Evolutionary conservation across 2,113 vertebrate species (phyloP).

Genomic region (Bubo bubo): DNA sequence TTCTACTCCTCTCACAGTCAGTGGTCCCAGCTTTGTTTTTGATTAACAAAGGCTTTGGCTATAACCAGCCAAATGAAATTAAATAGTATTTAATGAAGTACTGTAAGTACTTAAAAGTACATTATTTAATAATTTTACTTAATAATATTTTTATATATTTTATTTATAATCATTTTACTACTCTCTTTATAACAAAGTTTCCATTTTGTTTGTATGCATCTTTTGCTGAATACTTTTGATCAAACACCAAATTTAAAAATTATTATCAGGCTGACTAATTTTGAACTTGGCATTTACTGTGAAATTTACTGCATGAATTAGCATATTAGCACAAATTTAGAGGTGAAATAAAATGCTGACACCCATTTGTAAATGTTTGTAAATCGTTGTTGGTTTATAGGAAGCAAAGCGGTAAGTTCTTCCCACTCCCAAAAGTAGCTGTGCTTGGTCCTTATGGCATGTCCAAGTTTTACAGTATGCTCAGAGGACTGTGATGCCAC

Average conservation of each 20-base stretch:
- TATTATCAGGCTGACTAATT: background rate
- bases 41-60: background rate
- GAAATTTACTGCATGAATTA: constrained; percentile 31
- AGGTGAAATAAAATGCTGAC: constrained; percentile 6
- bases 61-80: background rate
- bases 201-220: background rate
- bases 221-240: background rate
- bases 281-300: constrained; percentile 3
- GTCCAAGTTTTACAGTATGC: background rate
- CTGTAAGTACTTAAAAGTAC: background rate
- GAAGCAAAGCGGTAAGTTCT: background rate
- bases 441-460: background rate
- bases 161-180: background rate
- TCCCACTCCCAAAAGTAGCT: background rate
- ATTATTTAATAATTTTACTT: too few relatives aligned
- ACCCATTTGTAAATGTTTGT: background rate
- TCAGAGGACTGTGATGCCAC: background rate
- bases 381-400: background rate
- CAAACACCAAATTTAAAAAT: background rate
- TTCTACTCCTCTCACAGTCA: background rate
- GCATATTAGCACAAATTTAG: constrained; percentile 16
- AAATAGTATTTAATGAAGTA: background rate
- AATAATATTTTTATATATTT: background rate
- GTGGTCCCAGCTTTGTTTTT: background rate
- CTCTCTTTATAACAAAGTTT: background rate